Percentiles rank a stretch among this genome's conserved stretches.
Conservation (phyloP, 2,888 invertebrate genomes). For the Melanargia galathea region DNA sequence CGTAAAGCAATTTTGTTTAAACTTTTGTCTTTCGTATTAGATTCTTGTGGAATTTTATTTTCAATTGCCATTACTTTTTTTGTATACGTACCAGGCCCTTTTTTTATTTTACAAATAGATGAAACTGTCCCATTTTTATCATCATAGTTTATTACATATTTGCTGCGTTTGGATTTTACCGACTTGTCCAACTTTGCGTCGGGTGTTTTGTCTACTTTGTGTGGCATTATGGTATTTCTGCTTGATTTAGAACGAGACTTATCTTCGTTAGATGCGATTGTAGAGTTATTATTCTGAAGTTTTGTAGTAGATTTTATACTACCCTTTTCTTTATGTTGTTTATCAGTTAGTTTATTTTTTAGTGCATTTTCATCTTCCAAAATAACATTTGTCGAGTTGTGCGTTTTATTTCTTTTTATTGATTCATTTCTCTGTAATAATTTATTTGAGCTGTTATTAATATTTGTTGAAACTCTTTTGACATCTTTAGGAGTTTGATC, state of each 20-base stretch:
- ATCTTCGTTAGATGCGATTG: conserved; percentile 9
- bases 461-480: conserved; percentile 27
- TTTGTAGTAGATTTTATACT: conserved; percentile 37
- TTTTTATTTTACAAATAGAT: conserved; percentile 68
- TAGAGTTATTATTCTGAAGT: conserved; percentile 17
- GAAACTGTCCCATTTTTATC: conserved; percentile 77
- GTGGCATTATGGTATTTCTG: conserved; percentile 21
- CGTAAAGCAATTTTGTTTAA: conserved; percentile 68
- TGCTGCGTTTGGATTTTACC: conserved; percentile 57
- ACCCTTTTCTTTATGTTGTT: conserved; percentile 13
- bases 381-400: conserved; percentile 9
- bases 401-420: conserved; percentile 17
- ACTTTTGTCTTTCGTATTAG: conserved; percentile 56
- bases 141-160: conserved; percentile 76
- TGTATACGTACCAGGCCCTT: conserved; percentile 55
- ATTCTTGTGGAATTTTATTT: conserved; percentile 57
- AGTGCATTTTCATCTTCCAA: conserved; percentile 1
- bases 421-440: conserved; percentile 7
- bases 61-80: conserved; percentile 58
- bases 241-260: conserved; percentile 37
- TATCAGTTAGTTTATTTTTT: background rate
- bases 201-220: conserved; percentile 37
- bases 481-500: conserved; percentile 13
- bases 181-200: conserved; percentile 43
- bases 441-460: conserved; percentile 21